phyloP scores from a whole-genome alignment of 2,113 vertebrate genomes.

The Nesogale talazaci region DNA sequence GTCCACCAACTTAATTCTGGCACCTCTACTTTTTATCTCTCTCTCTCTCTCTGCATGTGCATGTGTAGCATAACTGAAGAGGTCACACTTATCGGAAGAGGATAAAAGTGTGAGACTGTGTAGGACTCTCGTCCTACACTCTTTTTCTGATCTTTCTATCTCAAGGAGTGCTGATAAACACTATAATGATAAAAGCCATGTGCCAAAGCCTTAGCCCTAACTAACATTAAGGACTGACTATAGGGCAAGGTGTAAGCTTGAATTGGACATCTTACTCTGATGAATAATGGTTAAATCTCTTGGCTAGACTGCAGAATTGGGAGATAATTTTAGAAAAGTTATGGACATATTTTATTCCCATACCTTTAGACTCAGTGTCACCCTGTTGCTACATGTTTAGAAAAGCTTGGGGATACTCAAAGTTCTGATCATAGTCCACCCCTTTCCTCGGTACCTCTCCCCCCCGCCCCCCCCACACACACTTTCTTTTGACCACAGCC shows the following conservation, averaged over 20 bases:
- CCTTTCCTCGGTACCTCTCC: neutral
- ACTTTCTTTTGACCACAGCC: neutral
- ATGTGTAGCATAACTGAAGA: neutral
- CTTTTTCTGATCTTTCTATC: conserved; percentile 21
- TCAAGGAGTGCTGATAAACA: neutral
- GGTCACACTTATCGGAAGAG: conserved; percentile 1
- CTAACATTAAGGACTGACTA: neutral
- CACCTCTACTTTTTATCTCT: neutral
- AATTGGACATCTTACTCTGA: neutral
- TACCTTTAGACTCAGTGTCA: too few species aligned
- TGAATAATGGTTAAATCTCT: neutral
- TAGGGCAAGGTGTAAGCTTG: neutral
- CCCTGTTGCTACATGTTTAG: neutral
- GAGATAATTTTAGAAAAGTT: neutral
- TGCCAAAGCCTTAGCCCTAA: neutral
- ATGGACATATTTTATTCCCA: neutral
- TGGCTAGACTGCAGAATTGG: neutral
- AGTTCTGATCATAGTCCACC: neutral
- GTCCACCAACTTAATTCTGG: neutral
- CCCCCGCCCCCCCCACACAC: too few species aligned
- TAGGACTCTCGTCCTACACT: neutral
- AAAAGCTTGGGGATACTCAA: neutral
- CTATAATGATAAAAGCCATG: neutral
- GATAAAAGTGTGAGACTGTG: neutral
- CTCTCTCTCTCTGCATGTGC: too few species aligned